Percentiles rank a stretch among this genome's conserved stretches.
Conservation (phyloP, 2,113 vertebrate species). For the Brienomyrus brachyistius region DNA sequence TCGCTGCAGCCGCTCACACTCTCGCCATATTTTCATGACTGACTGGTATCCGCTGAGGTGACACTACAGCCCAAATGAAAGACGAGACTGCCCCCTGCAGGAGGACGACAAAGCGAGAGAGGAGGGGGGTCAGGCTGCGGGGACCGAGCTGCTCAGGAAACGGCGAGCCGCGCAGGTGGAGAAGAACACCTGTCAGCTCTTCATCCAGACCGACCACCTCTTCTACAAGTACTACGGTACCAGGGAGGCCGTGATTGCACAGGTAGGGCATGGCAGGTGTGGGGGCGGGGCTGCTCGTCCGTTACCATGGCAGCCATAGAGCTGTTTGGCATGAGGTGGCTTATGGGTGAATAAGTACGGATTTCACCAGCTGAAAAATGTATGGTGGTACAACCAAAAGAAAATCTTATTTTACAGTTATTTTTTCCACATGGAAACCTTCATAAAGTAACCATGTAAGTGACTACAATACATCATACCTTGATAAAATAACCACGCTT, state of each 20-base stretch:
- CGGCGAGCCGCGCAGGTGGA: slow-evolving; percentile 83
- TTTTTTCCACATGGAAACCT: not conserved
- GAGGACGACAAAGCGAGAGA: not conserved
- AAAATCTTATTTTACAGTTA: not conserved
- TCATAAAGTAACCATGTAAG: not conserved
- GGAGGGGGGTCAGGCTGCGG: slow-evolving; percentile 29
- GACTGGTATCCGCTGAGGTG: not conserved
- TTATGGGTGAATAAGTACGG: not conserved
- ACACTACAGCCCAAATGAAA: not conserved
- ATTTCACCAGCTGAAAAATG: not conserved
- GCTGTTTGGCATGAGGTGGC: not conserved
- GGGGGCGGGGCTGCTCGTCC: not conserved
- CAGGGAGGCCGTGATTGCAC: slow-evolving; percentile 85
- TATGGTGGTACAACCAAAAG: not conserved
- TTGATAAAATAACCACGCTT: too few relatives aligned
- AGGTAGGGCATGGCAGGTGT: slow-evolving; percentile 41
- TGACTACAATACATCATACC: not conserved
- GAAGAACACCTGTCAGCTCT: slow-evolving; percentile 95
- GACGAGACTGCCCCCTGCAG: slow-evolving; percentile 16
- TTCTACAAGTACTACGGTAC: slow-evolving; percentile 90
- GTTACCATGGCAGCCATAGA: not conserved
- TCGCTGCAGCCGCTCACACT: not conserved
- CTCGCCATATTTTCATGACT: not conserved
- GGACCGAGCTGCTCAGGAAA: slow-evolving; percentile 72
- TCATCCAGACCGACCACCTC: slow-evolving; percentile 96